phyloP scores from a whole-genome alignment of 2,888 invertebrate genomes.

The Caenorhabditis becei region DNA sequence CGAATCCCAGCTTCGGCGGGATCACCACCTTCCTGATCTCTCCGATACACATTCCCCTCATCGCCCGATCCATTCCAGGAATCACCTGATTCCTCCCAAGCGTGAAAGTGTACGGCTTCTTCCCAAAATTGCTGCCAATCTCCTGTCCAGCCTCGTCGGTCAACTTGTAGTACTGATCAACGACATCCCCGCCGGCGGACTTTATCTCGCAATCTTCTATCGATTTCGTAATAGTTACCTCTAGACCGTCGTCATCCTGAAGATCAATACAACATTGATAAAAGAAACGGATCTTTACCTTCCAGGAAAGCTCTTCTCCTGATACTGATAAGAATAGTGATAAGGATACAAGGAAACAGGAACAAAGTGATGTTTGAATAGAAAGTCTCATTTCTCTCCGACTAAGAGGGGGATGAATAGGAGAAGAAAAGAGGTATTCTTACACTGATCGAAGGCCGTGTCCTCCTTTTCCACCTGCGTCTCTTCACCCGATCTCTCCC shows the following conservation, averaged over 20 bases:
- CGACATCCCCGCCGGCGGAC: constrained; percentile 60
- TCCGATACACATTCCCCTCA: constrained; percentile 61
- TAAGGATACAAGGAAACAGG: not conserved
- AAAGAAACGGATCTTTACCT: not conserved
- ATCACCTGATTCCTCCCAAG: constrained; percentile 57
- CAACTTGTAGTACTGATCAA: constrained; percentile 77
- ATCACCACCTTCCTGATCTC: constrained; percentile 59
- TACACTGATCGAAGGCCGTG: constrained; percentile 56
- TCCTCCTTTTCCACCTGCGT: constrained; percentile 45
- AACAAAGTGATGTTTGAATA: no score
- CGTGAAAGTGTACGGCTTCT: constrained; percentile 74
- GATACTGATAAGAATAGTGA: not conserved
- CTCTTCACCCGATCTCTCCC: constrained; percentile 22
- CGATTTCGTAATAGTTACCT: constrained; percentile 47
- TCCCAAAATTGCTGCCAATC: constrained; percentile 78
- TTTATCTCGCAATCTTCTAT: constrained; percentile 45
- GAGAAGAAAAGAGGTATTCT: constrained; percentile 15
- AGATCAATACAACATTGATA: constrained; percentile 3
- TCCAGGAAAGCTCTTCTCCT: not conserved
- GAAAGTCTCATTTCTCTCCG: not conserved
- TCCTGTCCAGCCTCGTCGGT: constrained; percentile 75
- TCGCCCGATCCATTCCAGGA: constrained; percentile 61
- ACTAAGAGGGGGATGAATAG: constrained; percentile 13
- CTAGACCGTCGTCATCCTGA: constrained; percentile 55
- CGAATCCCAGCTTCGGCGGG: constrained; percentile 54